Percentiles rank a stretch among this genome's conserved stretches.
phyloP scores from a whole-genome alignment of 2,797 vertebrate species.

The Chiroxiphia lanceolata region DNA sequence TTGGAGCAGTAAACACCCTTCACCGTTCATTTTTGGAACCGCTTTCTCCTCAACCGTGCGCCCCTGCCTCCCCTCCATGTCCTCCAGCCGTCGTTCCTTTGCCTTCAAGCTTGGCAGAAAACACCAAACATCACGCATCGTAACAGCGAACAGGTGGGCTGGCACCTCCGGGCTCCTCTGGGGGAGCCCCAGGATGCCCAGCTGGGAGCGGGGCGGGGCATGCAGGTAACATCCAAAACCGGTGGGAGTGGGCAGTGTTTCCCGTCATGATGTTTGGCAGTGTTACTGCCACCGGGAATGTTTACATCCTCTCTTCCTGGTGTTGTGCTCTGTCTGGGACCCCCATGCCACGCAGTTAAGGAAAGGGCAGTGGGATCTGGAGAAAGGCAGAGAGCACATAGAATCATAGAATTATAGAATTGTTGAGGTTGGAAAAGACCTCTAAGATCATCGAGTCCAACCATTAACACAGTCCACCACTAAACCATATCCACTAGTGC shows the following conservation, averaged over 20 bases:
- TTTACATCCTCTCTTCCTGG: background rate
- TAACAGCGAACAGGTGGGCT: fast-evolving
- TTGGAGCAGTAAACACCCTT: fast-evolving
- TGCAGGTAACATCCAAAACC: fast-evolving
- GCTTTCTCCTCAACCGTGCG: background rate
- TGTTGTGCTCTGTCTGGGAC: fast-evolving
- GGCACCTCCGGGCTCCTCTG: background rate
- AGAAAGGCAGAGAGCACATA: background rate
- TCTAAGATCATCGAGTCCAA: background rate
- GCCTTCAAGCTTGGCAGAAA: background rate
- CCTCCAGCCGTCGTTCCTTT: too few species aligned
- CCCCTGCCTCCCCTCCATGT: too few species aligned
- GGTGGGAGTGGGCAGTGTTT: fast-evolving
- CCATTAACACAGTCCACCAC: background rate
- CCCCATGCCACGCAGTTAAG: fast-evolving
- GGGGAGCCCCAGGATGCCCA: background rate
- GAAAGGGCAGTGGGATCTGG: background rate
- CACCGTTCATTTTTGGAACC: fast-evolving
- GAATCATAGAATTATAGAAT: background rate
- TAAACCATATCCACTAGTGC: fast-evolving
- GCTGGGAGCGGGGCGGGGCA: fast-evolving
- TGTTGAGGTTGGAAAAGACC: background rate
- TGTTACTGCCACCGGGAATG: fast-evolving
- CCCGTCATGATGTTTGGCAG: fast-evolving
- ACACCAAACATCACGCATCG: fast-evolving